Percentiles rank a stretch among this genome's conserved stretches.
Evolutionary conservation across 2,113 vertebrate species (phyloP).

Genomic region (Neotoma lepida): DNA sequence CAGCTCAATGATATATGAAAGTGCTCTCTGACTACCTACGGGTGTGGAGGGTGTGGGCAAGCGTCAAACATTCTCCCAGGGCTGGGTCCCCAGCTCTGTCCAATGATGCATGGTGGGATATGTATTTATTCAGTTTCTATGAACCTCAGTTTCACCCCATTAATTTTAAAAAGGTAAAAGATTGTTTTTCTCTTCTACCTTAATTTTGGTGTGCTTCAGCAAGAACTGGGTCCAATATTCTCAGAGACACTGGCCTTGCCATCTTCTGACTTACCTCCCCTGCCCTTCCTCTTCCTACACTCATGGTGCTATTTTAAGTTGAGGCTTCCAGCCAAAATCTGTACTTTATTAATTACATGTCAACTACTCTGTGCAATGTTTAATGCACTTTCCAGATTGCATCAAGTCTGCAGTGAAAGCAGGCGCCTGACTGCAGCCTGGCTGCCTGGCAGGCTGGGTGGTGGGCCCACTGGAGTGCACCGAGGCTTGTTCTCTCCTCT

Average conservation of each 20-base stretch:
- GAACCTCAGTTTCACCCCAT: not conserved
- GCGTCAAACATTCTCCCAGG: not conserved
- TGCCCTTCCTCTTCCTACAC: conserved; percentile 69
- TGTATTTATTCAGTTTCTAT: not conserved
- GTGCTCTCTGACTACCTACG: not conserved
- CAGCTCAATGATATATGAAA: not conserved
- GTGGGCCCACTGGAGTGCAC: not conserved
- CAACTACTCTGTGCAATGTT: conserved; percentile 79
- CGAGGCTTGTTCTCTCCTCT: too few relatives aligned
- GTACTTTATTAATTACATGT: conserved; percentile 83
- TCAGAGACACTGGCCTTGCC: not conserved
- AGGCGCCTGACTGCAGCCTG: not conserved
- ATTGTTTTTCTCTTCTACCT: not conserved
- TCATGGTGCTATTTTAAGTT: conserved; percentile 74
- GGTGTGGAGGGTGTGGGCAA: not conserved
- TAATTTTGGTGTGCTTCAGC: not conserved
- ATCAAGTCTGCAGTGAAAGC: conserved; percentile 62
- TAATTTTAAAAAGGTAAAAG: not conserved
- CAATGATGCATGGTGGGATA: not conserved
- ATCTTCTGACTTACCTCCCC: conserved; percentile 28
- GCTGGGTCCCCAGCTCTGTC: not conserved
- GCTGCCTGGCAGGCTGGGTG: not conserved
- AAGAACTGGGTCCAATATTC: not conserved
- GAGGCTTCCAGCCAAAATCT: conserved; percentile 82
- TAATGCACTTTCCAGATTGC: conserved; percentile 81